Evolutionary conservation across 1,140 invertebrate genomes (phyloP).

Genomic region (Cydia splendana): DNA sequence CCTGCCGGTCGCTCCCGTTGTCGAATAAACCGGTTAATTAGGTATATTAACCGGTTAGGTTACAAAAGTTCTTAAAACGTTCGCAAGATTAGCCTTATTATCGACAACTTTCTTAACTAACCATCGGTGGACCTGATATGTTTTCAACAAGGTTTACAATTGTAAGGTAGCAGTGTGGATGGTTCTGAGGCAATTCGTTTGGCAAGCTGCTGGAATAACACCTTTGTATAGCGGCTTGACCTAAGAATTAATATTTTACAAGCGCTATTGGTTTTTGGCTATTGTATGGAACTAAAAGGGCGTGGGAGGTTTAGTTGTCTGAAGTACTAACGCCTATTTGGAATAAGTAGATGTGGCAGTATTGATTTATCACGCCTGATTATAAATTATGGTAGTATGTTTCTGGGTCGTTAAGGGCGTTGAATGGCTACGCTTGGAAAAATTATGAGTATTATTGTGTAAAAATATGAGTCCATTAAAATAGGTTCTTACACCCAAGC

Average conservation of each 20-base stretch:
- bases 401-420: not conserved
- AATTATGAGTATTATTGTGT: too few species aligned
- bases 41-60: too few species aligned
- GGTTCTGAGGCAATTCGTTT: not conserved
- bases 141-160: too few species aligned
- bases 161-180: not conserved
- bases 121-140: too few species aligned
- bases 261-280: constrained; percentile 48
- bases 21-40: too few species aligned
- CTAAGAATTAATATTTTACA: constrained; percentile 65
- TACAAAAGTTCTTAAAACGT: too few species aligned
- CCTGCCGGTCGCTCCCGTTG: too few species aligned
- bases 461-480: too few species aligned
- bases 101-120: too few species aligned
- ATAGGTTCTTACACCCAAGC: too few species aligned
- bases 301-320: not conserved
- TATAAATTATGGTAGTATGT: not conserved
- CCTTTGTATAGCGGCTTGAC: constrained; percentile 46
- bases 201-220: not conserved
- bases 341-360: not conserved
- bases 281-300: not conserved
- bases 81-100: too few species aligned
- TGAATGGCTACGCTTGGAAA: not conserved
- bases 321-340: not conserved
- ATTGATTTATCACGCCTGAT: not conserved